Evolutionary conservation across 2,888 invertebrate genomes (phyloP), one percentile per base, ranked within the genome.

Genomic region (Acleris literana): DNA sequence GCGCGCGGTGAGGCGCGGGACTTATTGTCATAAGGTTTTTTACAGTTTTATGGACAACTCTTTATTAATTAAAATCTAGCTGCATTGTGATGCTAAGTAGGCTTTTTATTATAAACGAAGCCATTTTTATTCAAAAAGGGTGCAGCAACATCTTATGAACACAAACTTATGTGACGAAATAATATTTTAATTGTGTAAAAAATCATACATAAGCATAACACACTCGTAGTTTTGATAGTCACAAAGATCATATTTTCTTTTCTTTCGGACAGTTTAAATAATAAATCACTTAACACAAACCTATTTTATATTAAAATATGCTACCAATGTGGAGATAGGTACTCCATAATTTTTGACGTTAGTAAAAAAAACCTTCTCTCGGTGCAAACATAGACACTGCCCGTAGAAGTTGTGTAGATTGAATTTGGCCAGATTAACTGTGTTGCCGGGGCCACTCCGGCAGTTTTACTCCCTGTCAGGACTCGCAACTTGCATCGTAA

Each of bases 1-100:
- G 78, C 76, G 55, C 57, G 72, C 72, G 75, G 70, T 75, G 70
- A 69, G 69, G 67, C 65, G 68, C 64, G 54, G 68, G 55, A 57
- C 64, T 69, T 71, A 69, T 66, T 62, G 33, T 52, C 44, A 51
- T 60, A 39, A 65, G 39, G 48, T 49, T 60, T 20, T 49, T 29
- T 44, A 16, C 44, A n/a, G 51, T 25, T 53, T 53, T 46, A 44
- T 46, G 18, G 29, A 18, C 46, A 29, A 58, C 22, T 18, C 44
- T 61, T 61, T 53, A 29, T 53, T 46, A 53, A 51, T 60, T 60
- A 60, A 52, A 60, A 22, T 43, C 43, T 43, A 59, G 49, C 17
- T 52, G 9, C 51, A 52, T 60, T 61, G n/a, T 43, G 53, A 6
- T 39, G 39, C 39, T 49, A 33, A 11, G 9, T 17, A 25, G 13